Evolutionary conservation across 2,888 invertebrate genomes (phyloP).

Genomic region (Pterobdella sp.): DNA sequence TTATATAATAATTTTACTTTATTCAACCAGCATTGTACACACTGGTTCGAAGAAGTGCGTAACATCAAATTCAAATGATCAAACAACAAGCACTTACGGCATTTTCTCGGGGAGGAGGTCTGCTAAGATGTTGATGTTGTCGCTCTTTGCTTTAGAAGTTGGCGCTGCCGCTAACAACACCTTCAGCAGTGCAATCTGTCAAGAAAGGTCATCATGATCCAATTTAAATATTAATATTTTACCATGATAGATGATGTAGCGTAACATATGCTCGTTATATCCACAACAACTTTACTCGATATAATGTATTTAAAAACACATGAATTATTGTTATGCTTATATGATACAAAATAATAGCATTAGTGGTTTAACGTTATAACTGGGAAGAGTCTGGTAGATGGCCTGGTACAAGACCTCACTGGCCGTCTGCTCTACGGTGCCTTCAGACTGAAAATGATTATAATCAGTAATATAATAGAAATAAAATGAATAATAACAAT

Average conservation of each 20-base stretch:
- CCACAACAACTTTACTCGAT: no score
- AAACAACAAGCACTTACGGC: conserved; percentile 60
- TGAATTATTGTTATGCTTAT: neutral
- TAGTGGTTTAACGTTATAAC: conserved; percentile 84
- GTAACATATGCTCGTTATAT: no score
- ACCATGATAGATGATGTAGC: no score
- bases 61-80: no score
- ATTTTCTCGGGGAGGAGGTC: conserved; percentile 94
- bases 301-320: neutral
- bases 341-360: neutral
- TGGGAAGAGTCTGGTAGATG: conserved; percentile 89
- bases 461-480: conserved; percentile 1
- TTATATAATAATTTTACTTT: no score
- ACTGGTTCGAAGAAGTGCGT: no score
- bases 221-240: neutral
- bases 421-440: conserved; percentile 68
- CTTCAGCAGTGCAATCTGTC: conserved; percentile 78
- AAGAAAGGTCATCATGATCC: neutral
- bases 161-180: conserved; percentile 93
- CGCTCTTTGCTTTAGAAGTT: conserved; percentile 90
- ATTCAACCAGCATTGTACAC: no score
- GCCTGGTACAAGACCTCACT: conserved; percentile 82
- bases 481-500: conserved; percentile 9
- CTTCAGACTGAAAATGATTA: conserved; percentile 42
- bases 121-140: conserved; percentile 94